Conservation (phyloP, 1,140 invertebrate genomes). For the Drosophila neocordata region DNA sequence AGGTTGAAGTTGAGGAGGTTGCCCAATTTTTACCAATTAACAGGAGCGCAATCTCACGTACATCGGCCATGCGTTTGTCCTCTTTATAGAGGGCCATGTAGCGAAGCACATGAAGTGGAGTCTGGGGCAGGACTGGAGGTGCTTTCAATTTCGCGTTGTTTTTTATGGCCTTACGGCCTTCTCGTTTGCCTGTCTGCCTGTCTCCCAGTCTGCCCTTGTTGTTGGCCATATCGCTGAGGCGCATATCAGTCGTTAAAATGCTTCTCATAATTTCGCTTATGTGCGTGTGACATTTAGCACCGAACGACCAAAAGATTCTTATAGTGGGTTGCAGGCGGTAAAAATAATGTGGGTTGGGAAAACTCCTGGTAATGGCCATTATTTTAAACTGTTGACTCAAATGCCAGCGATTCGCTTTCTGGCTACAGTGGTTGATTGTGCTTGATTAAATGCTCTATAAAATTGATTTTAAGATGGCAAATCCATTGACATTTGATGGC, state of each 20-base stretch:
- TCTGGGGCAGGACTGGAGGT: slow-evolving; percentile 28
- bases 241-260: slow-evolving; percentile 76
- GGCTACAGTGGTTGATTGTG: slow-evolving; percentile 20
- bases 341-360: background rate
- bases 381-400: slow-evolving; percentile 72
- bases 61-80: slow-evolving; percentile 74
- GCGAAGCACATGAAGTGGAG: background rate
- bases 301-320: slow-evolving; percentile 34
- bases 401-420: slow-evolving; percentile 27
- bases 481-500: background rate
- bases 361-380: slow-evolving; percentile 55
- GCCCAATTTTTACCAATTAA: slow-evolving; percentile 80
- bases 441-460: background rate
- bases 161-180: slow-evolving; percentile 64
- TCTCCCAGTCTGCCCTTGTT: slow-evolving; percentile 8
- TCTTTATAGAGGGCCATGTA: slow-evolving; percentile 31
- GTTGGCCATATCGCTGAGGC: slow-evolving; percentile 55
- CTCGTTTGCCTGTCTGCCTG: slow-evolving; percentile 6
- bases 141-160: slow-evolving; percentile 70
- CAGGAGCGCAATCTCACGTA: slow-evolving; percentile 74
- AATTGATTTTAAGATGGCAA: background rate
- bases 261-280: slow-evolving; percentile 80
- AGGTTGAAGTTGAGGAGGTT: slow-evolving; percentile 33
- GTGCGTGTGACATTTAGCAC: slow-evolving; percentile 75
- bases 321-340: background rate